Percentiles rank a stretch among this genome's conserved stretches.
phyloP scores from a whole-genome alignment of 30 jellyfish, hydroid and myxozoan species.

The Turritopsis rubra region DNA sequence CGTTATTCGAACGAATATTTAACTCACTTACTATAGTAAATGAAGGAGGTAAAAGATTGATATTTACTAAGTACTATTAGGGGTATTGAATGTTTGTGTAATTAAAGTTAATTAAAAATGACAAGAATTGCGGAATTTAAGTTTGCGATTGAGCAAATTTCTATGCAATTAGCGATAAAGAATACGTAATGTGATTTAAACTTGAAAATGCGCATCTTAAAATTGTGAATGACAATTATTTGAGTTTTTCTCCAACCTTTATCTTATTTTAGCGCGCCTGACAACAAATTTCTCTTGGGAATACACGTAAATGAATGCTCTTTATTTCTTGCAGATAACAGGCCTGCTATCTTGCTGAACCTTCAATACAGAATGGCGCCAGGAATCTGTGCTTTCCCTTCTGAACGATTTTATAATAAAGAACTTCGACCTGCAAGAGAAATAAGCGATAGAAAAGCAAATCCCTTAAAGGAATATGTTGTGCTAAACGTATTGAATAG shows the following conservation, averaged over 20 bases:
- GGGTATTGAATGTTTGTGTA: too few species aligned
- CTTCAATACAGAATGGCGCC: slow-evolving; percentile 94
- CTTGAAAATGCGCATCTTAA: too few species aligned
- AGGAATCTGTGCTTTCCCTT: slow-evolving; percentile 83
- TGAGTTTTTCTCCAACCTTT: too few species aligned
- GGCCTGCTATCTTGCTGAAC: slow-evolving; percentile 63
- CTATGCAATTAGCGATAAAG: too few species aligned
- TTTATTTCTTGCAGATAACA: not conserved
- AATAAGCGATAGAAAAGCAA: not conserved
- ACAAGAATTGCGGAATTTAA: too few species aligned
- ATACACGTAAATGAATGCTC: not conserved
- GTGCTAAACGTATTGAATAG: slow-evolving; percentile 45
- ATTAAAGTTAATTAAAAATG: too few species aligned
- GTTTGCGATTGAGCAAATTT: too few species aligned
- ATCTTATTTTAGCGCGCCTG: too few species aligned
- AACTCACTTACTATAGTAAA: slow-evolving; percentile 13
- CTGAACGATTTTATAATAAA: slow-evolving; percentile 62
- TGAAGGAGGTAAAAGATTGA: not conserved
- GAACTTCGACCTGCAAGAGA: slow-evolving; percentile 48
- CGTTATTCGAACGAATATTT: slow-evolving; percentile 74
- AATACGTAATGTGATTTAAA: too few species aligned
- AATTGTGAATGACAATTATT: too few species aligned
- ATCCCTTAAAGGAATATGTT: slow-evolving; percentile 36
- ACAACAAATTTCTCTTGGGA: not conserved
- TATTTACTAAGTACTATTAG: too few species aligned